Percentiles rank a stretch among this genome's conserved stretches.
Conservation (phyloP, 2,113 vertebrate species). For the Monarcha castaneiventris region DNA sequence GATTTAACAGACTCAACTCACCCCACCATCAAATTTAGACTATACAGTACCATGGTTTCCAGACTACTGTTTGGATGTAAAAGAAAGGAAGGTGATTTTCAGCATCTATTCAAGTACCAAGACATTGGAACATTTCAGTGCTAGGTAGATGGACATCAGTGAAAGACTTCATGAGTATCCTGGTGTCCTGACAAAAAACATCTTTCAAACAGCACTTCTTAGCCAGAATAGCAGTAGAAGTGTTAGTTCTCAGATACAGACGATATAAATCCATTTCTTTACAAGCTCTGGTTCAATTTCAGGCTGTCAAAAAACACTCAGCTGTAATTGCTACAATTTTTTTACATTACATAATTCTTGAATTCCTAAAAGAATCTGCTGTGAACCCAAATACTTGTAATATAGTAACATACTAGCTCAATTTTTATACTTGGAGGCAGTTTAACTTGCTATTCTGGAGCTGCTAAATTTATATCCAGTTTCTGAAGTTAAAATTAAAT, state of each 20-base stretch:
- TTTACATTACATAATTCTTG: neutral
- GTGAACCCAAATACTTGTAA: neutral
- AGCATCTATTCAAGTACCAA: neutral
- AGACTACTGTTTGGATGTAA: neutral
- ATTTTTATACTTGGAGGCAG: neutral
- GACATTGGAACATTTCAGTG: neutral
- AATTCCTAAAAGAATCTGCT: neutral
- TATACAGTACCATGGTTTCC: neutral
- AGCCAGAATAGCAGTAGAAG: neutral
- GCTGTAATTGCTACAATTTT: neutral
- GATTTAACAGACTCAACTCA: neutral
- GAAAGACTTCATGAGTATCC: neutral
- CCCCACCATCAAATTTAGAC: neutral
- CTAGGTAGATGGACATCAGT: neutral
- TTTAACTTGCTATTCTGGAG: neutral
- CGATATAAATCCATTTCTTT: neutral
- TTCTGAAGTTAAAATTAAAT: neutral
- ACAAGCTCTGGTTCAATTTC: neutral
- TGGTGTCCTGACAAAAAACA: neutral
- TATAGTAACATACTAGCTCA: neutral
- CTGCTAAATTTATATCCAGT: neutral
- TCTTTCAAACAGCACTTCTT: neutral
- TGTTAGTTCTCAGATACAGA: neutral
- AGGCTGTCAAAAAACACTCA: neutral
- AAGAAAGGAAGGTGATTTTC: neutral